Evolutionary conservation across 2,797 vertebrate genomes (phyloP).

Genomic region (Tragelaphus oryx): DNA sequence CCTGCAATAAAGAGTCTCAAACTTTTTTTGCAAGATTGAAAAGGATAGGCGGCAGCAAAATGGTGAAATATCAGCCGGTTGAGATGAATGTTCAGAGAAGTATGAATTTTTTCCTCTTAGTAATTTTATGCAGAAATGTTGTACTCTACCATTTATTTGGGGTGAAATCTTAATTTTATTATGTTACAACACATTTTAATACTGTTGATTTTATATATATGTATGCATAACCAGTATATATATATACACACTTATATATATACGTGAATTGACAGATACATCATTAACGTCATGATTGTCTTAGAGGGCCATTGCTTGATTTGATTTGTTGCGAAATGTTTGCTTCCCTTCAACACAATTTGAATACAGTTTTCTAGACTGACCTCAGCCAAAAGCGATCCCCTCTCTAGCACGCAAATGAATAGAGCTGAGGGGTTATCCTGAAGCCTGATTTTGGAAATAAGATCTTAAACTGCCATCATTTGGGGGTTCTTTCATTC

Average conservation of each 20-base stretch:
- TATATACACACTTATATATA: conserved; percentile 72
- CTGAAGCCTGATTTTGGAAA: conserved; percentile 23
- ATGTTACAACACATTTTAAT: conserved; percentile 69
- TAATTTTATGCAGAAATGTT: conserved; percentile 76
- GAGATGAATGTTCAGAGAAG: conserved; percentile 98
- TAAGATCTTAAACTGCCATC: neutral
- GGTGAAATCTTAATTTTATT: conserved; percentile 74
- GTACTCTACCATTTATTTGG: conserved; percentile 71
- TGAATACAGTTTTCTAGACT: conserved; percentile 48
- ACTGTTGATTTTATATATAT: conserved; percentile 62
- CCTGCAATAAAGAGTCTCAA: conserved; percentile 97
- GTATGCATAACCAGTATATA: conserved; percentile 68
- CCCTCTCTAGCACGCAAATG: neutral
- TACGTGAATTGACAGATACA: conserved; percentile 62
- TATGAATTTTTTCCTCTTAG: conserved; percentile 84
- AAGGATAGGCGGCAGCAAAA: conserved; percentile 98
- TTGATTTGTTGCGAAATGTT: conserved; percentile 75
- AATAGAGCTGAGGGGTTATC: conserved; percentile 45
- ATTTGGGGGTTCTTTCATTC: neutral
- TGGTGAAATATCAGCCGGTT: conserved; percentile 98
- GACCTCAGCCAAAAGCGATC: conserved; percentile 52
- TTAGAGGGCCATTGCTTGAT: conserved; percentile 71
- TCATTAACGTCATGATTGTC: conserved; percentile 67
- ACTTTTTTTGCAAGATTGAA: conserved; percentile 99
- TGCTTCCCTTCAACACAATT: conserved; percentile 73